phyloP scores from a whole-genome alignment of 1,140 invertebrate species.

The Rhizoglyphus robini region DNA sequence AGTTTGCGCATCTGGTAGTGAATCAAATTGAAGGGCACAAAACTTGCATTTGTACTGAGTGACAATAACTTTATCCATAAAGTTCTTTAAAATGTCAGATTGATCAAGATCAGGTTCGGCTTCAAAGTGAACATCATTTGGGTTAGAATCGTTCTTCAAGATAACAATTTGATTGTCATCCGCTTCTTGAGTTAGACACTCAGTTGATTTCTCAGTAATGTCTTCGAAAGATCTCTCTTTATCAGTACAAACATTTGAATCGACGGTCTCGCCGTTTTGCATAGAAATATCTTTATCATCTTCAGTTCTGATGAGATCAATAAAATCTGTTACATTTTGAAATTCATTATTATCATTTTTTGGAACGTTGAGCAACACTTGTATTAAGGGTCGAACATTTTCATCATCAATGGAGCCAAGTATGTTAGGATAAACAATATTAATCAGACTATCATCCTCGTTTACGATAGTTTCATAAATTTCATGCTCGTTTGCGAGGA shows the following conservation, averaged over 20 bases:
- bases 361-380: neutral
- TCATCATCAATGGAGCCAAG: no score
- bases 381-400: neutral
- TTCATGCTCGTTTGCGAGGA: neutral
- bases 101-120: neutral
- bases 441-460: neutral
- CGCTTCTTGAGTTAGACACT: no score
- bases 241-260: neutral
- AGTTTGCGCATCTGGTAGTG: neutral
- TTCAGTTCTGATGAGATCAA: neutral
- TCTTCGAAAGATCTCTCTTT: neutral
- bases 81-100: neutral
- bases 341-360: neutral
- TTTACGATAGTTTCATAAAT: neutral
- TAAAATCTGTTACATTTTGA: neutral
- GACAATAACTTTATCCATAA: conserved; percentile 7
- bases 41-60: conserved; percentile 15
- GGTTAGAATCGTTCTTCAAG: no score
- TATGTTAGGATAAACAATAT: neutral
- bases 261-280: neutral
- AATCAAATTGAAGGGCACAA: neutral
- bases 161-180: no score
- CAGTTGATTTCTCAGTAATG: neutral
- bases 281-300: neutral
- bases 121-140: neutral